A percentile compares a stretch with the other conserved stretches of the same genome.
Evolutionary conservation across 1,140 invertebrate genomes (phyloP).

Genomic region (Metopolophium dirhodum): DNA sequence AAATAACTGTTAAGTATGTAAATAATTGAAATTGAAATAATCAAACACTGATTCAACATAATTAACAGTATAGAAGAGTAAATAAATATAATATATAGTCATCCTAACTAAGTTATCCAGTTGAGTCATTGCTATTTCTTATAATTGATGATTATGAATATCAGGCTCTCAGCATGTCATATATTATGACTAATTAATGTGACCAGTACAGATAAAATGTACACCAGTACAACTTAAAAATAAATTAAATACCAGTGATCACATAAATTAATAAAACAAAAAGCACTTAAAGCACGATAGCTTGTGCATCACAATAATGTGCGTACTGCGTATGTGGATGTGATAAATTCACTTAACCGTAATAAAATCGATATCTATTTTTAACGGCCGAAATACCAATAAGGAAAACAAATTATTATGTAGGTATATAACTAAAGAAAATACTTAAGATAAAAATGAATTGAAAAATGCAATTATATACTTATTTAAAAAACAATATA

Average conservation of each 20-base stretch:
- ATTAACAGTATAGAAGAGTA: background rate
- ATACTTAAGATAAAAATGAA: background rate
- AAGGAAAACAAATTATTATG: background rate
- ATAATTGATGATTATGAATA: background rate
- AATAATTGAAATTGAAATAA: no score
- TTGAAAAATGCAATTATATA: background rate
- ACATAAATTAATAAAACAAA: background rate
- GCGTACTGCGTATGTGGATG: background rate
- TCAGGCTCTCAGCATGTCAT: background rate
- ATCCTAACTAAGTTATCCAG: background rate
- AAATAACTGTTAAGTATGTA: no score
- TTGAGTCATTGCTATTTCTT: background rate
- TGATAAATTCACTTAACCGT: background rate
- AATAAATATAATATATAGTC: background rate
- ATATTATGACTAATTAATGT: background rate
- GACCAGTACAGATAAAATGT: background rate
- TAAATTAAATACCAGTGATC: background rate
- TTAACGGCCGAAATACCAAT: background rate
- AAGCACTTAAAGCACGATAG: background rate
- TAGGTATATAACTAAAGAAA: background rate
- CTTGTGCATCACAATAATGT: background rate
- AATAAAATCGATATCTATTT: background rate
- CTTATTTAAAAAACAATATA: background rate
- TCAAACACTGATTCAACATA: no score
- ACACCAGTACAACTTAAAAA: background rate